A percentile compares a stretch with the other conserved stretches of the same genome.
Evolutionary conservation across 2,797 vertebrate genomes (phyloP).

Genomic region (Nyctalus aviator): DNA sequence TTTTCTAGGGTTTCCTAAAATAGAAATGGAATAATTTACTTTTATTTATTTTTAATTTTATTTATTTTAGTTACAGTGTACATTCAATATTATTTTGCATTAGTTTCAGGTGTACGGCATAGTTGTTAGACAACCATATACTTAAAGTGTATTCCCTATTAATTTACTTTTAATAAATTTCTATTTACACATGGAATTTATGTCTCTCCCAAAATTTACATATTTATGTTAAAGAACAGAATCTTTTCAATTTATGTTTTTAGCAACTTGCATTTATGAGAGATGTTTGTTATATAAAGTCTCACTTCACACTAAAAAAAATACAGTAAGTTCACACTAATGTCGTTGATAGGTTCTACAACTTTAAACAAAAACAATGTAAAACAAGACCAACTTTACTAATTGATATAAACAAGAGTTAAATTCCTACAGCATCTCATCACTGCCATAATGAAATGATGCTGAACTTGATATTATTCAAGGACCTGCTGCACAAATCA

Average conservation of each 20-base stretch:
- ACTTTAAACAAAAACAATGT: background rate
- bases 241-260: slow-evolving; percentile 13
- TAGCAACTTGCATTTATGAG: background rate
- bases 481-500: background rate
- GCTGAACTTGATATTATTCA: background rate
- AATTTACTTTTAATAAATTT: slow-evolving; percentile 63
- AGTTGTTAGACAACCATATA: background rate
- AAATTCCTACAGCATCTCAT: background rate
- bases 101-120: background rate
- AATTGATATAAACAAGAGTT: background rate
- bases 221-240: slow-evolving; percentile 38
- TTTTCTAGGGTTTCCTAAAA: slow-evolving; percentile 95
- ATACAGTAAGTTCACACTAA: background rate
- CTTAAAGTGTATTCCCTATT: background rate
- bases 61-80: background rate
- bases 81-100: background rate
- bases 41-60: slow-evolving; percentile 46
- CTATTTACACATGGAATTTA: background rate
- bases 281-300: slow-evolving; percentile 19
- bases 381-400: background rate
- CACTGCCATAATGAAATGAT: background rate
- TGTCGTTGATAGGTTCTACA: accelerated
- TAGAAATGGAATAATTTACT: slow-evolving; percentile 65
- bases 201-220: background rate
- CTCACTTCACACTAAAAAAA: slow-evolving; percentile 54